Percentiles rank a stretch among this genome's conserved stretches.
Evolutionary conservation across 2,888 invertebrate genomes (phyloP).

Genomic region (Ochropleura plecta): DNA sequence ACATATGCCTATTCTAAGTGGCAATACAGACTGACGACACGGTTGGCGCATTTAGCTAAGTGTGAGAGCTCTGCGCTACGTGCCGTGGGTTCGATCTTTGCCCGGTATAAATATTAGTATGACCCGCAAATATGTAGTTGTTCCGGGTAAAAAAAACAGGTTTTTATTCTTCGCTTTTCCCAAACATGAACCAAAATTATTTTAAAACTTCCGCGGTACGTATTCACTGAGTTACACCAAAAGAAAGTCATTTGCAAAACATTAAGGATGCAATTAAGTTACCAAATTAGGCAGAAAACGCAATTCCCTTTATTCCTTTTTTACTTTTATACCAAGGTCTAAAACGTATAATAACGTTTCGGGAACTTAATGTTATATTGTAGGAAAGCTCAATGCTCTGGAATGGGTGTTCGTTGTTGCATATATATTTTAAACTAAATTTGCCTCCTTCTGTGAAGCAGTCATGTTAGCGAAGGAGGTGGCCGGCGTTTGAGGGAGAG

Average conservation of each 20-base stretch:
- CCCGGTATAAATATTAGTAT: too few relatives aligned
- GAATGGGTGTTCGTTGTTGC: neutral
- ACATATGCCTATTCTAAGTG: neutral
- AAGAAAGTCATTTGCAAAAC: slow-evolving; percentile 49
- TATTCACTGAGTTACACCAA: slow-evolving; percentile 21
- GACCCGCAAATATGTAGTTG: too few relatives aligned
- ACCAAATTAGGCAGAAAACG: slow-evolving; percentile 48
- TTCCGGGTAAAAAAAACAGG: too few relatives aligned
- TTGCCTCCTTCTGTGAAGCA: too few relatives aligned
- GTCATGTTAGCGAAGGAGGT: too few relatives aligned
- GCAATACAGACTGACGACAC: too few relatives aligned
- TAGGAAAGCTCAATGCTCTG: neutral
- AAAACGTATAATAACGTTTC: neutral
- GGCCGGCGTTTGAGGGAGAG: too few relatives aligned
- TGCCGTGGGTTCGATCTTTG: too few relatives aligned
- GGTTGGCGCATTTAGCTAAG: too few relatives aligned
- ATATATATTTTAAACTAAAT: neutral
- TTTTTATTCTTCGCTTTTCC: too few relatives aligned
- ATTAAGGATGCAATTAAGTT: slow-evolving; percentile 54
- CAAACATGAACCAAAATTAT: slow-evolving; percentile 17
- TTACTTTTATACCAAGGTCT: slow-evolving; percentile 7
- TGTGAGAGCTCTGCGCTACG: too few relatives aligned
- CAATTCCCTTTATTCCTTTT: slow-evolving; percentile 38
- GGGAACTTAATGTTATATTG: neutral
- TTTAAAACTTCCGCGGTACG: slow-evolving; percentile 7